Base-by-base conservation (phyloP, 1,140 invertebrate genomes). In the Pachyrhynchus sulphureomaculatus region DNA sequence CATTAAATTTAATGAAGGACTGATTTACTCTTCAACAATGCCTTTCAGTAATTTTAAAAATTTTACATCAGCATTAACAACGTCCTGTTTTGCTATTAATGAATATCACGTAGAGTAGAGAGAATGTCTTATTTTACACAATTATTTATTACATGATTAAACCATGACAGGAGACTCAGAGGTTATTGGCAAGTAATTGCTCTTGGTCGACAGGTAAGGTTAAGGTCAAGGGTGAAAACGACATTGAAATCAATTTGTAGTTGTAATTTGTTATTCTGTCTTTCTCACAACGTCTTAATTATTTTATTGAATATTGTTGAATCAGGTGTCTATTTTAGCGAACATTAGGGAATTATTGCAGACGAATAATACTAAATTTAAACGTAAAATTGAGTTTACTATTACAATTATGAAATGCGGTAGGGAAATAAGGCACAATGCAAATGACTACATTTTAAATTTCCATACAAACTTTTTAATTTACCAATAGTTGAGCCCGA, bases 111-210 rank as follows among this genome's bases (percentile, higher is more conserved):
- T 18, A 15, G 36, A 15, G 36, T n/a, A 39, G 36, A 39, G 36
- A 2, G 36, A 39, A 39, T 18, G n/a, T 39, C 36, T 39, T 39
- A 39, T 39, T 37, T 39, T 39, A 39, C 36, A 29, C 6, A 4
- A 39, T 39, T 39, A 39, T 39, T 39, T 39, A 39, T 39, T 15
- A 39, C 36, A 18, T 39, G 36, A 39, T 39, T 39, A 39, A 39
- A 39, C 17, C 36, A 15, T 39, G 36, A 39, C 36, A 39, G 36
- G 17, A 15, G 36, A 39, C n/a, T 15, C 17, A 15, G 12, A 39
- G 13, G 36, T 17, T 39, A 39, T 39, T 39, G 36, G 36, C 13
- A 15, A 39, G 36, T 39, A 39, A 39, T 39, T 39, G 36, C 36
- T 39, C 13, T 18, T 18, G 36, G 13, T 17, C 36, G 17, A 39